Evolutionary conservation across 2,113 vertebrate species (phyloP), one percentile per base, ranked within the genome.

Genomic region (Noctilio leporinus): DNA sequence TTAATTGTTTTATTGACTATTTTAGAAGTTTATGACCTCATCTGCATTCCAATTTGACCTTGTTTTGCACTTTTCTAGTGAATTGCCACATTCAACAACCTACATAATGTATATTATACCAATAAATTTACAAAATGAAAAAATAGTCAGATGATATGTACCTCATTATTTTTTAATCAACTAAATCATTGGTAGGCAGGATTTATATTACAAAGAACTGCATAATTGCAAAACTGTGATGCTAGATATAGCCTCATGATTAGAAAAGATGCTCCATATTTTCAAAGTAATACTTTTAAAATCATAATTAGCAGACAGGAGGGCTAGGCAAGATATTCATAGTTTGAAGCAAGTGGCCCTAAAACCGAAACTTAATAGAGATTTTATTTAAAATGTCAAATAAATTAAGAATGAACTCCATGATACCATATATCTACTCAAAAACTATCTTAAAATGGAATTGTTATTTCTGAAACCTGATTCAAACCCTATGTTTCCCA

Each of bases 1-100:
- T 97, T 97, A 97, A 98, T 97, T 97, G 89, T 72, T 97, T 98
- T 98, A 98, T 97, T 98, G 98, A 98, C 94, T 96, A 86, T 73
- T 97, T 97, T 78, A 86, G 97, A 98, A 95, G 97, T 97, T 97
- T 98, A 97, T 47, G 91, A 97, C 91, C 95, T 97, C 91, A 96
- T 95, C 76, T 97, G 92, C 95, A 98, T 96, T 57, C 26, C 45
- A 93, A 76, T 86, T 38, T 97, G 97, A 90, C 95, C 95, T 97
- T 98, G 69, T 95, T 97, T 94, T 97, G 96, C 97, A 97, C 96
- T 95, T 97, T 96, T 43, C 51, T 75, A 94, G 89, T 95, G 95
- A 97, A 97, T 94, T 51, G 76, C 22, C 47, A 95, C 30, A 92
- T 95, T 98, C 93, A 96, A 96, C 92, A 97, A 94, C 67, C 77